A percentile compares a stretch with the other conserved stretches of the same genome.
These are phyloP conservation scores for Hycleus phaleratus DNA, from an alignment of 1,140 invertebrate species.

Conservation along the genomic window DNA sequence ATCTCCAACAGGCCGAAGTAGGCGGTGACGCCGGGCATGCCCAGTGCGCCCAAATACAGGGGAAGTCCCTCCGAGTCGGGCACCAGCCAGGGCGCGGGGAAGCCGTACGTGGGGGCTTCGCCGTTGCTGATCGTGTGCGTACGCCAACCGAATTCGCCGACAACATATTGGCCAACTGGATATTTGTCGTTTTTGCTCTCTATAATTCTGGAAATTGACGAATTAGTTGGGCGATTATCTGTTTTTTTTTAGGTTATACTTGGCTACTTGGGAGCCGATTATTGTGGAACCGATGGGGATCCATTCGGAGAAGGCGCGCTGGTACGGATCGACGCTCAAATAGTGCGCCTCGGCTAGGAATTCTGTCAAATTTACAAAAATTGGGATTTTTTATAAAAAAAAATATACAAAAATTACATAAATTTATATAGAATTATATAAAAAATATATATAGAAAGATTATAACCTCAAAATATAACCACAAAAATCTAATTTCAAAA, in stretches of 20 bases:
- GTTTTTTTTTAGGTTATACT: constrained; percentile 28
- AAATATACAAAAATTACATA: not conserved
- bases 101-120: constrained; percentile 2
- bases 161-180: constrained; percentile 44
- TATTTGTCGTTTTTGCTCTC: constrained; percentile 52
- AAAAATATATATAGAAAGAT: no score
- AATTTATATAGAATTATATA: no score
- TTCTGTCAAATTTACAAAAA: not conserved
- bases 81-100: not conserved
- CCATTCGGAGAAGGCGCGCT: constrained; percentile 12
- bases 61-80: constrained; percentile 10
- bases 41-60: constrained; percentile 42
- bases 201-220: constrained; percentile 45
- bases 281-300: constrained; percentile 47
- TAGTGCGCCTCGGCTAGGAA: not conserved
- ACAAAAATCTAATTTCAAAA: not conserved
- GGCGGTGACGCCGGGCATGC: constrained; percentile 56
- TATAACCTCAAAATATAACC: not conserved
- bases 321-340: not conserved
- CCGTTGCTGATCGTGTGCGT: constrained; percentile 43
- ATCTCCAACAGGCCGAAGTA: constrained; percentile 61
- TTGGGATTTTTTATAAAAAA: not conserved
- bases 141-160: constrained; percentile 48
- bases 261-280: constrained; percentile 54
- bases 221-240: constrained; percentile 29